phyloP scores from a whole-genome alignment of 2,113 vertebrate genomes.

The Herpetotheres cachinnans region DNA sequence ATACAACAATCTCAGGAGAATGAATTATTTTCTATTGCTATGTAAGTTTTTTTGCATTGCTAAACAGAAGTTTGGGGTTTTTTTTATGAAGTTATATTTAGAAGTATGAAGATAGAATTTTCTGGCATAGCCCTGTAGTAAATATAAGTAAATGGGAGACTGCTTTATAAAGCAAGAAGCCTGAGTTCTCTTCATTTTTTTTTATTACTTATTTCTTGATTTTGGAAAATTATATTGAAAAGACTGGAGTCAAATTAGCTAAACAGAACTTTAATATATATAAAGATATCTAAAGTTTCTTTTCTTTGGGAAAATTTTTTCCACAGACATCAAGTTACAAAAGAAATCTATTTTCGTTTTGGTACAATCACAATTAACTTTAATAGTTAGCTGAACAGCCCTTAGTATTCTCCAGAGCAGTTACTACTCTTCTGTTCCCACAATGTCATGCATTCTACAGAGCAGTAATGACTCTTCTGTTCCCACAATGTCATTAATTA shows the following conservation, averaged over 20 bases:
- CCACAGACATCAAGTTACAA: not conserved
- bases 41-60: not conserved
- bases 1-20: not conserved
- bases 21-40: not conserved
- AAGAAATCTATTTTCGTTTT: conserved; percentile 41
- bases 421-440: conserved; percentile 54
- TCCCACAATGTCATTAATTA: conserved; percentile 60
- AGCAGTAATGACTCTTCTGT: conserved; percentile 49
- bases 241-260: not conserved
- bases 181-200: not conserved
- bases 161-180: not conserved
- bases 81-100: not conserved
- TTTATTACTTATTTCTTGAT: not conserved
- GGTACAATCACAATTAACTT: conserved; percentile 37
- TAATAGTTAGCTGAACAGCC: conserved; percentile 49
- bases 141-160: not conserved
- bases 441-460: conserved; percentile 32
- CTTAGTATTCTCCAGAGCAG: conserved; percentile 49
- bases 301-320: not conserved
- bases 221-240: not conserved
- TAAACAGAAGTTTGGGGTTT: not conserved
- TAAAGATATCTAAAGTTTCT: not conserved
- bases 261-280: not conserved
- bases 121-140: not conserved
- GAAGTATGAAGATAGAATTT: not conserved